Conservation (phyloP, 2,888 invertebrate species). For the Lasius fuliginosus region DNA sequence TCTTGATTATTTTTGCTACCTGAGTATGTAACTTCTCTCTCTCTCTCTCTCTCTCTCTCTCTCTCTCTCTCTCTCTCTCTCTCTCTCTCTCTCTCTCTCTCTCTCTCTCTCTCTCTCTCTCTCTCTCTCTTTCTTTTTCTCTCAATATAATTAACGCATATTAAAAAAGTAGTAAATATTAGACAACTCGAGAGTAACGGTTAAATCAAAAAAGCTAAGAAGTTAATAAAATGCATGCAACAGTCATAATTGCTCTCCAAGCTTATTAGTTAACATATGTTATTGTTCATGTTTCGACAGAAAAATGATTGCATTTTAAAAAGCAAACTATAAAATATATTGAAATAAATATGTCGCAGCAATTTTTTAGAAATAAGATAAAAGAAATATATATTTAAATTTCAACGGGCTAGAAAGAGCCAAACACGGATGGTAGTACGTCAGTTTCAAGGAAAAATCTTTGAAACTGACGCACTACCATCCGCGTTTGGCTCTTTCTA, state of each 20-base stretch:
- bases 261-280: not conserved
- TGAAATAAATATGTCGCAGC: not conserved
- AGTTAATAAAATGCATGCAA: slow-evolving; percentile 31
- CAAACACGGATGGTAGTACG: too few species aligned
- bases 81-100: not conserved
- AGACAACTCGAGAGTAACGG: not conserved
- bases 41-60: too few species aligned
- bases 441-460: too few species aligned
- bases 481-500: too few species aligned
- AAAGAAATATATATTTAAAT: not conserved
- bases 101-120: not conserved
- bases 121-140: not conserved
- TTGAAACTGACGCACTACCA: too few species aligned
- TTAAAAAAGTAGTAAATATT: slow-evolving; percentile 31
- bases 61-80: not conserved
- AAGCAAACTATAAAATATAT: not conserved
- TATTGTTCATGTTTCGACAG: not conserved
- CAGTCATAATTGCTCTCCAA: not conserved
- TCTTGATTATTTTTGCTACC: too few species aligned
- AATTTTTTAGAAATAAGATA: not conserved
- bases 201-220: slow-evolving; percentile 20
- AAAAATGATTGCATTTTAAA: not conserved
- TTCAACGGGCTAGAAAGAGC: too few species aligned
- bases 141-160: slow-evolving; percentile 21
- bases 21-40: too few species aligned